Percentiles rank a stretch among this genome's conserved stretches.
phyloP scores from a whole-genome alignment of 1,140 invertebrate genomes.

The Brevipalpus yothersi region DNA sequence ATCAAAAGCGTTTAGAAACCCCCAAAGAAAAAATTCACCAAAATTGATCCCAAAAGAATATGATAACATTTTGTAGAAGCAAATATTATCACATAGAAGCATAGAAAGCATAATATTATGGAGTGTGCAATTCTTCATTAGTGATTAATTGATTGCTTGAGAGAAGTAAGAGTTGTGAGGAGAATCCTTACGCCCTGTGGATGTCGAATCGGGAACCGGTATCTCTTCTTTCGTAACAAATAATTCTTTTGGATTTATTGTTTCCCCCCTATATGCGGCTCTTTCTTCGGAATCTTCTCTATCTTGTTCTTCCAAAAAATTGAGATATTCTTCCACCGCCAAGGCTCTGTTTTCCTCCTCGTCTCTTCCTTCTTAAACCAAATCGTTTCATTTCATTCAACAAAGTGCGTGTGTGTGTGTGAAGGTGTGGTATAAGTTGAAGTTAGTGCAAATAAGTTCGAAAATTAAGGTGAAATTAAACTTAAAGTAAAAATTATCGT shows the following conservation, averaged over 20 bases:
- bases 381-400: background rate
- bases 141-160: background rate
- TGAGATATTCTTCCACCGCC: conserved; percentile 4
- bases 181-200: background rate
- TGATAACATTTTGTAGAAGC: no score
- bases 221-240: conserved; percentile 7
- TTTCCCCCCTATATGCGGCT: conserved; percentile 3
- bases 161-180: background rate
- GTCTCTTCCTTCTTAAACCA: background rate
- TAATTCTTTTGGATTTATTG: conserved; percentile 3
- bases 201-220: background rate
- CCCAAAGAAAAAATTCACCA: no score
- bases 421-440: no score
- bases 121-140: no score
- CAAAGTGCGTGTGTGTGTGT: background rate
- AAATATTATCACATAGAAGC: background rate
- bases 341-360: conserved; percentile 1
- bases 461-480: no score
- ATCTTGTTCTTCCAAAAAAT: conserved; percentile 9
- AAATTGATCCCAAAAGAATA: no score
- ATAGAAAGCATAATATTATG: background rate
- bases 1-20: no score
- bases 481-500: no score
- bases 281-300: conserved; percentile 5
- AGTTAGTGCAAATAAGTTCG: no score